phyloP scores from a whole-genome alignment of 2,888 invertebrate genomes.

The Seira sanloemensis region DNA sequence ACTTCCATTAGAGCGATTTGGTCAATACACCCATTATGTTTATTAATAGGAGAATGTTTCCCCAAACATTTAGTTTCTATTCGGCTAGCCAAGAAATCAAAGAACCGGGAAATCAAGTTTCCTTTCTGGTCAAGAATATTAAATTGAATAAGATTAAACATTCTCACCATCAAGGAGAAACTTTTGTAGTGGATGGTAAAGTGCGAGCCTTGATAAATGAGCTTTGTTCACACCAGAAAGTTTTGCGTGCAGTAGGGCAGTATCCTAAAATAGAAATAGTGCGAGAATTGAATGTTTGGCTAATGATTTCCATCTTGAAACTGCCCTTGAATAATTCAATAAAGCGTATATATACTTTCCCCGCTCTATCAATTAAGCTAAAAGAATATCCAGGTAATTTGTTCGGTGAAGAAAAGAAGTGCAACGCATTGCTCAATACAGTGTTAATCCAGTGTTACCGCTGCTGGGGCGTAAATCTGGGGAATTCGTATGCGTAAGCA shows the following conservation, averaged over 20 bases:
- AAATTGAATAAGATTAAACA: not conserved
- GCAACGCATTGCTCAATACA: not conserved
- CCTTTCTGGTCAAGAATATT: not conserved
- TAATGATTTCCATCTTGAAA: too few relatives aligned
- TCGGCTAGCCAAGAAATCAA: too few relatives aligned
- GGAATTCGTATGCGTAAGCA: not conserved
- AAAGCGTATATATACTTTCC: not conserved
- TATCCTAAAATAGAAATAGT: not conserved
- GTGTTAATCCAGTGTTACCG: not conserved
- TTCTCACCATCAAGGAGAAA: not conserved
- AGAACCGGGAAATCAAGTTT: conserved; percentile 3
- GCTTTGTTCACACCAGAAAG: not conserved
- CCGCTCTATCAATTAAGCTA: not conserved
- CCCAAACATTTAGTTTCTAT: too few relatives aligned
- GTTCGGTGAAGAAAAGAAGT: not conserved
- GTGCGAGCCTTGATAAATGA: not conserved
- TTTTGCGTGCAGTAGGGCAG: not conserved
- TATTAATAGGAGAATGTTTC: too few relatives aligned
- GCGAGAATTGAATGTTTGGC: not conserved
- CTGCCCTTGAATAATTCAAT: not conserved
- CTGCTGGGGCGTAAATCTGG: not conserved
- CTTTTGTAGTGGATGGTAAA: not conserved
- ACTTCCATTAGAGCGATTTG: too few relatives aligned
- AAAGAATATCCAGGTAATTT: not conserved
- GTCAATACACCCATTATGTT: too few relatives aligned